phyloP scores from a whole-genome alignment of 2,888 invertebrate genomes.

The Rotaria sp. region DNA sequence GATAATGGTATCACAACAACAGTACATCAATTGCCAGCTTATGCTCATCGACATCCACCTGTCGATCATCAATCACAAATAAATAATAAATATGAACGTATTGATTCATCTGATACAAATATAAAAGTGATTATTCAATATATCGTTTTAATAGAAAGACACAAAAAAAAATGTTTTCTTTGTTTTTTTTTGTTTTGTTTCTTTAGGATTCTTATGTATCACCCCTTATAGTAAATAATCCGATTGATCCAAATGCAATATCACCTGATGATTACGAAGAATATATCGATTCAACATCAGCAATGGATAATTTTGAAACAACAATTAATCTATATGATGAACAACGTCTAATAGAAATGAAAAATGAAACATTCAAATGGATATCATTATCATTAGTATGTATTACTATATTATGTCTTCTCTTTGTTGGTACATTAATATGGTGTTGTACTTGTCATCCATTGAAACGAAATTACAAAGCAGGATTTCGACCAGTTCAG shows the following conservation, averaged over 20 bases:
- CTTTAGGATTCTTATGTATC: not conserved
- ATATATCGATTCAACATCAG: not conserved
- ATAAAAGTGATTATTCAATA: not conserved
- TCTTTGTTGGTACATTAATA: not conserved
- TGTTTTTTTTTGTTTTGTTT: not conserved
- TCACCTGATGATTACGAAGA: not conserved
- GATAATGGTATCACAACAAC: not conserved
- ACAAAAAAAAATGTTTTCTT: not conserved
- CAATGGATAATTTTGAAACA: not conserved
- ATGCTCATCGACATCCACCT: not conserved
- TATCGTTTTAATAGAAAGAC: too few relatives aligned
- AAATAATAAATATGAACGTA: not conserved
- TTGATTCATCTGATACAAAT: not conserved
- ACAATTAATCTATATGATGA: not conserved
- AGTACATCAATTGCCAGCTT: not conserved
- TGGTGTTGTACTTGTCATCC: not conserved
- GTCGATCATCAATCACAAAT: not conserved
- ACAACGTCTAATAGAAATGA: not conserved
- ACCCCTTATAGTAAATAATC: not conserved
- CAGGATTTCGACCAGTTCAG: not conserved
- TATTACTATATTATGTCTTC: not conserved
- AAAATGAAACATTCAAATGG: slow-evolving; percentile 27
- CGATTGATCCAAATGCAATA: not conserved
- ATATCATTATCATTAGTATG: not conserved
- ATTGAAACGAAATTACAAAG: not conserved